These are phyloP conservation scores for Sceloporus undulatus DNA, from an alignment of 2,113 vertebrate genomes.

Conservation along the genomic window DNA sequence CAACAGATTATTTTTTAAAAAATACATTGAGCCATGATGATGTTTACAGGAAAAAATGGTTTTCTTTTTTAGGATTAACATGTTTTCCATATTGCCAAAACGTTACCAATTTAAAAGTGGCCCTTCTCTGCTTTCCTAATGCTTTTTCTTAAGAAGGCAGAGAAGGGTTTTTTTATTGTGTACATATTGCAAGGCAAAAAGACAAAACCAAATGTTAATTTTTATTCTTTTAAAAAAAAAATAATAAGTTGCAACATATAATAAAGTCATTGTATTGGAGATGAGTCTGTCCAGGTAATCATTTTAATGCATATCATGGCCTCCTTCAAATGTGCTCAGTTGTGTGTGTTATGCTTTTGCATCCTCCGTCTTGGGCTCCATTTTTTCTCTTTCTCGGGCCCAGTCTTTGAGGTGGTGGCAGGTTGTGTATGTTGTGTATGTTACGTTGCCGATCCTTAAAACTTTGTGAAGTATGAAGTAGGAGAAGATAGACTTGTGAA, in stretches of 20 bases:
- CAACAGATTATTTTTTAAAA: conserved; percentile 68
- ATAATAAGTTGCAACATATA: conserved; percentile 72
- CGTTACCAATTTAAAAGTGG: conserved; percentile 72
- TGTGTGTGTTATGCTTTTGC: too few relatives aligned
- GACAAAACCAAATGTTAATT: conserved; percentile 71
- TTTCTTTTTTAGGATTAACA: conserved; percentile 29
- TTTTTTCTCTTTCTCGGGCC: too few relatives aligned
- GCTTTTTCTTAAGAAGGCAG: conserved; percentile 80
- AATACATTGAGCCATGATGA: conserved; percentile 80
- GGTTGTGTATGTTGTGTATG: too few relatives aligned
- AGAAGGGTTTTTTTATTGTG: conserved; percentile 71
- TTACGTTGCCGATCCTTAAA: too few relatives aligned
- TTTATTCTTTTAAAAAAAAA: conserved; percentile 58
- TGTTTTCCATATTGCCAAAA: conserved; percentile 83
- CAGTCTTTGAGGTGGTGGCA: too few relatives aligned
- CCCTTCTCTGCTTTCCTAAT: conserved; percentile 74
- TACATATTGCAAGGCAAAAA: not conserved
- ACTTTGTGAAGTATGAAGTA: too few relatives aligned
- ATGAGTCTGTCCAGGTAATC: conserved; percentile 17
- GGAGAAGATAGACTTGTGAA: too few relatives aligned
- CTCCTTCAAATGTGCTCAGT: too few relatives aligned
- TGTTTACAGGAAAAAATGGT: conserved; percentile 74
- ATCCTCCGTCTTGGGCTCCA: too few relatives aligned
- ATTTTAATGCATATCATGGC: too few relatives aligned
- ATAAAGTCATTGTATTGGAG: conserved; percentile 80